A percentile compares a stretch with the other conserved stretches of the same genome.
Conservation (phyloP, 2,888 invertebrate genomes). For the Esperia sulphurella region DNA sequence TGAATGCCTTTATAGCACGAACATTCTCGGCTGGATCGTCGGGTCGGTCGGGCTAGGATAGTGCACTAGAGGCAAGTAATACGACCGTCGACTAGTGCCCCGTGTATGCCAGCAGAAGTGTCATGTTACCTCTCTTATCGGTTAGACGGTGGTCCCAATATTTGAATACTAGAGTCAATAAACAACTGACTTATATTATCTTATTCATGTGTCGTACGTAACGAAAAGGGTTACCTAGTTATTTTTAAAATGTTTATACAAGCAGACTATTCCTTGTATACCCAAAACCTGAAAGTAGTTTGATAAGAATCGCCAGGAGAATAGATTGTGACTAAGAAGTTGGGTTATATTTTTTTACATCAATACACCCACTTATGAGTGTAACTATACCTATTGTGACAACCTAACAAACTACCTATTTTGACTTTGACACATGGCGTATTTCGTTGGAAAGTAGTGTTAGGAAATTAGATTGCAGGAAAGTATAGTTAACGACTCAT, state of each 20-base stretch:
- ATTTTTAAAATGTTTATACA: not conserved
- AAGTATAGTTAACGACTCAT: no score
- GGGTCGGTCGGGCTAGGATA: slow-evolving; percentile 22
- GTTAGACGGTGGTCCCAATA: slow-evolving; percentile 44
- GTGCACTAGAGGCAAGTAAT: slow-evolving; percentile 11
- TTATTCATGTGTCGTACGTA: not conserved
- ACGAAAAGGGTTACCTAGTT: not conserved
- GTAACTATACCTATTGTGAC: no score
- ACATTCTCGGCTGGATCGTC: slow-evolving; percentile 19
- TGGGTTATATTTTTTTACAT: no score
- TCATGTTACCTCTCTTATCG: slow-evolving; percentile 59
- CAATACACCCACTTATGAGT: no score
- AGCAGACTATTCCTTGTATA: no score
- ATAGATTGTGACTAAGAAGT: no score
- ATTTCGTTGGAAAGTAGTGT: no score
- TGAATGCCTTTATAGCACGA: slow-evolving; percentile 33
- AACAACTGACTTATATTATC: slow-evolving; percentile 22
- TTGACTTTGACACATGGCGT: no score
- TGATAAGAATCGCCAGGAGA: no score
- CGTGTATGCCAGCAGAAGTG: slow-evolving; percentile 41
- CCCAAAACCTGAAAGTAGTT: no score
- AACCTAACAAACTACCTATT: no score
- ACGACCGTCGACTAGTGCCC: slow-evolving; percentile 22
- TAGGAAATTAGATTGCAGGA: no score
- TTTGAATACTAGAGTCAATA: slow-evolving; percentile 54